A percentile compares a stretch with the other conserved stretches of the same genome.
Evolutionary conservation across 2,888 invertebrate genomes (phyloP).

Genomic region (Clepsis dumicolana): DNA sequence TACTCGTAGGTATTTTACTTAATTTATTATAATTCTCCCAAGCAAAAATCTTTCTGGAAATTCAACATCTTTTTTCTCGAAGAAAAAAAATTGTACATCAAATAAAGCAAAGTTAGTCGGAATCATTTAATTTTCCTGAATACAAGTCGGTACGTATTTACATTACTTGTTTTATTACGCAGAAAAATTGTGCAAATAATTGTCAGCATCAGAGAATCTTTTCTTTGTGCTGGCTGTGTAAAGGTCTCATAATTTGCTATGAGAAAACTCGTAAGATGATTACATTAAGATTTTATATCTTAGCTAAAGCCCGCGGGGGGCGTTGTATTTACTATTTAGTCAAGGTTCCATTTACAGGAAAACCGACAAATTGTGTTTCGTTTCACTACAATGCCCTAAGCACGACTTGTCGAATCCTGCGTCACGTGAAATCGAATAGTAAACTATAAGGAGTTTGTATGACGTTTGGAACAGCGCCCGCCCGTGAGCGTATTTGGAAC

Average conservation of each 20-base stretch:
- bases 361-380: too few species aligned
- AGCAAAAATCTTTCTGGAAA: not conserved
- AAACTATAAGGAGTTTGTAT: too few species aligned
- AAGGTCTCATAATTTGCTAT: not conserved
- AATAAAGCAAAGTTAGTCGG: conserved; percentile 22
- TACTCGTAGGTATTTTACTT: not conserved
- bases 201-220: conserved; percentile 11
- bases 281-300: conserved; percentile 13
- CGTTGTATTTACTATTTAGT: not conserved
- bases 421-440: too few species aligned
- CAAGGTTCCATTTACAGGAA: not conserved
- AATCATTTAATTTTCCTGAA: conserved; percentile 31
- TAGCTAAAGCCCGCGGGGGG: not conserved
- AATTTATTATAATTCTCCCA: not conserved
- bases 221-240: conserved; percentile 20
- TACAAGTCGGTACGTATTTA: conserved; percentile 31
- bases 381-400: too few species aligned
- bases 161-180: conserved; percentile 16
- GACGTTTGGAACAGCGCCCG: too few species aligned
- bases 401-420: too few species aligned
- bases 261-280: not conserved
- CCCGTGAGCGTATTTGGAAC: too few species aligned
- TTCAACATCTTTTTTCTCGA: not conserved
- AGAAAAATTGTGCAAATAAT: conserved; percentile 35
- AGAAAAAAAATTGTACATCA: conserved; percentile 30